These are phyloP conservation scores for Drosophila kohkoa DNA, from an alignment of 1,140 invertebrate species.

Conservation along the genomic window DNA sequence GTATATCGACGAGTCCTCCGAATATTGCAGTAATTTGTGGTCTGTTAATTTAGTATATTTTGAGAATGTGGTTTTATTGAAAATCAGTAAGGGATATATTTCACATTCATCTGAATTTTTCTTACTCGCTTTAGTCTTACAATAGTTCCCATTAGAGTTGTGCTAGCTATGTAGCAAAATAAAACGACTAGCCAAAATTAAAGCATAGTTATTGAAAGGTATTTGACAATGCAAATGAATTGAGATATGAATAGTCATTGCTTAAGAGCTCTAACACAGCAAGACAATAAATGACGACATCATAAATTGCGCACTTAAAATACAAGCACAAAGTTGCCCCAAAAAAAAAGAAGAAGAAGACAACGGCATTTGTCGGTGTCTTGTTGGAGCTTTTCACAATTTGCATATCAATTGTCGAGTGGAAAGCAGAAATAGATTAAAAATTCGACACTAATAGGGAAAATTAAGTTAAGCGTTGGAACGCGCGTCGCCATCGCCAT, in stretches of 20 bases:
- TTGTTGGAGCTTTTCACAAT: conserved; percentile 27
- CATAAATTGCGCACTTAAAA: background rate
- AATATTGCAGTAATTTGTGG: too few relatives aligned
- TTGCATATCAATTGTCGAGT: conserved; percentile 72
- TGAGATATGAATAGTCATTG: conserved; percentile 10
- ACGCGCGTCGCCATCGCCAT: conserved; percentile 49
- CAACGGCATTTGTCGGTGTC: background rate
- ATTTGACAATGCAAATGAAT: background rate
- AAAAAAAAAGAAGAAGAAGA: background rate
- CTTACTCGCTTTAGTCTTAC: too few relatives aligned
- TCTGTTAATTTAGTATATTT: too few relatives aligned
- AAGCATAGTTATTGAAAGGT: background rate
- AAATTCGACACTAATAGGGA: conserved; percentile 75
- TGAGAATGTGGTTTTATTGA: too few relatives aligned
- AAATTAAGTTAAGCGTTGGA: conserved; percentile 72
- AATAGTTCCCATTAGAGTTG: too few relatives aligned
- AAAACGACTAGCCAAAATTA: too few relatives aligned
- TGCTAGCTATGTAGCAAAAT: too few relatives aligned
- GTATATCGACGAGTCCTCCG: too few relatives aligned
- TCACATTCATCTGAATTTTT: too few relatives aligned
- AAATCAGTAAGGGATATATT: too few relatives aligned
- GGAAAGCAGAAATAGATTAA: conserved; percentile 63
- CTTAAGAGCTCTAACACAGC: background rate
- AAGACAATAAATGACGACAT: conserved; percentile 3
- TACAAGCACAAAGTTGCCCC: background rate